A percentile compares a stretch with the other conserved stretches of the same genome.
Evolutionary conservation across 2,888 invertebrate genomes (phyloP).

Genomic region (Lumbricus terrestris): DNA sequence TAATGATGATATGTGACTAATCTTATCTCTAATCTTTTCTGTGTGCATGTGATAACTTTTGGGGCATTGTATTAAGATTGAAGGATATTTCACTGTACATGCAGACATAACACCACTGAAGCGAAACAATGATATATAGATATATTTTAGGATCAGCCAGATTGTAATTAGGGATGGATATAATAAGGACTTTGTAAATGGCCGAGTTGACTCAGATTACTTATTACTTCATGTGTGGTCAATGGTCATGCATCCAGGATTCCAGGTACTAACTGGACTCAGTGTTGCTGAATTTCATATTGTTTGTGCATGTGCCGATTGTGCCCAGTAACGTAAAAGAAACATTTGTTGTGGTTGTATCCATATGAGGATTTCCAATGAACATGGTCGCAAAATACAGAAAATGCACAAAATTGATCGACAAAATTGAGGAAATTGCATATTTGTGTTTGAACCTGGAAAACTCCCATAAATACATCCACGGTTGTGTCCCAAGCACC

Average conservation of each 20-base stretch:
- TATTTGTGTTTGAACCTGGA: too few relatives aligned
- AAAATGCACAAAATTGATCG: too few relatives aligned
- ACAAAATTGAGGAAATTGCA: too few relatives aligned
- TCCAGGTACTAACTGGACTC: background rate
- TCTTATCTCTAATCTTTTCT: background rate
- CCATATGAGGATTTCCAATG: too few relatives aligned
- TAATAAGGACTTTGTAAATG: too few relatives aligned
- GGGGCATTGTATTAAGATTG: background rate
- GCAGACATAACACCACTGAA: background rate
- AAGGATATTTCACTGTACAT: background rate
- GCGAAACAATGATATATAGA: background rate
- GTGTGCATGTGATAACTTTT: background rate
- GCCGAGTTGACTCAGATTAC: too few relatives aligned
- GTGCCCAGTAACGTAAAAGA: too few relatives aligned
- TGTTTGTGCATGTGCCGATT: background rate
- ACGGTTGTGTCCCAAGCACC: background rate
- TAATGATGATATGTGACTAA: too few relatives aligned
- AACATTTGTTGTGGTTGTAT: too few relatives aligned
- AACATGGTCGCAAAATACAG: too few relatives aligned
- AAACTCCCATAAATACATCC: too few relatives aligned
- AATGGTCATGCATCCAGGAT: background rate
- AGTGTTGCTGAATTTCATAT: background rate
- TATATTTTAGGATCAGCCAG: background rate
- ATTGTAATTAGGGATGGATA: background rate
- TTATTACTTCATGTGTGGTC: too few relatives aligned